Percentiles rank a stretch among this genome's conserved stretches.
Evolutionary conservation across 2,888 invertebrate species (phyloP).

Genomic region (Nematopogon swammerdamellus): DNA sequence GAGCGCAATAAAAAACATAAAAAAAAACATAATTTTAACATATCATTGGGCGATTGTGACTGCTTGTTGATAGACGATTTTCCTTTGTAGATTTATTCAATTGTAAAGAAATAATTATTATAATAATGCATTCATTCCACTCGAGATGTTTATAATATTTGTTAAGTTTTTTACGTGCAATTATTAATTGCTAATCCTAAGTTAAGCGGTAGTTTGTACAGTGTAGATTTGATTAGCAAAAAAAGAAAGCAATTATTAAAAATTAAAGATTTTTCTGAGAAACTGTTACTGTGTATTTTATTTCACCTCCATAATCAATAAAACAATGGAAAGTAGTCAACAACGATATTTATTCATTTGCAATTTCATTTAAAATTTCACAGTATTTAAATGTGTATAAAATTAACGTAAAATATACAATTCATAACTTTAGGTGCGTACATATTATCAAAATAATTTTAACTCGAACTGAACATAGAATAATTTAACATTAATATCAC

Average conservation of each 20-base stretch:
- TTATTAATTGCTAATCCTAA: constrained; percentile 57
- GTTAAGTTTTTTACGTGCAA: constrained; percentile 59
- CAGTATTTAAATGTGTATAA: background rate
- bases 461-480: background rate
- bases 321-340: background rate
- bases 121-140: constrained; percentile 55
- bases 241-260: constrained; percentile 54
- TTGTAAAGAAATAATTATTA: constrained; percentile 41
- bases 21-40: constrained; percentile 50
- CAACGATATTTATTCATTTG: background rate
- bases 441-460: background rate
- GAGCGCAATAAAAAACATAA: constrained; percentile 42
- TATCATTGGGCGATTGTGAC: constrained; percentile 60
- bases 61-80: constrained; percentile 48
- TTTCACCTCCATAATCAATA: too few species aligned
- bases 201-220: constrained; percentile 56
- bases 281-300: constrained; percentile 29
- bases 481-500: background rate
- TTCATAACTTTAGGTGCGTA: background rate
- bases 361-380: background rate
- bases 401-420: background rate
- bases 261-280: constrained; percentile 50
- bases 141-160: constrained; percentile 56
- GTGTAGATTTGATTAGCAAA: constrained; percentile 47
- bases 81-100: constrained; percentile 47